Evolutionary conservation across 1,140 invertebrate genomes (phyloP).

Genomic region (Pollicipes pollicipes): DNA sequence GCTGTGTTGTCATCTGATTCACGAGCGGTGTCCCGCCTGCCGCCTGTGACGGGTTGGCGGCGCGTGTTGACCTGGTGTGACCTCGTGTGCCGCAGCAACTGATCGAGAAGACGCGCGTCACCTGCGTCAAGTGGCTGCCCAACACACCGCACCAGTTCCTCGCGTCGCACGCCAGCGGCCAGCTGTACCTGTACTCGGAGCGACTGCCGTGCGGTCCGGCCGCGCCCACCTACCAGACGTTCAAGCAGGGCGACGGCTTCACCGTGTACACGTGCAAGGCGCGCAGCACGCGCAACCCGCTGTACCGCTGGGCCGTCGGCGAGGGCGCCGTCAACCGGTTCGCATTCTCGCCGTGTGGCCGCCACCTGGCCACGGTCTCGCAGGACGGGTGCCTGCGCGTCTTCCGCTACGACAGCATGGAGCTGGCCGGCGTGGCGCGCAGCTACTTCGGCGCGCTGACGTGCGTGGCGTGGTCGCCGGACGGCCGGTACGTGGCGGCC

Average conservation of each 20-base stretch:
- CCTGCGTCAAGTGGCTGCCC: conserved; percentile 95
- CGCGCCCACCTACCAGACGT: conserved; percentile 77
- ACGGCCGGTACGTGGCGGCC: conserved; percentile 83
- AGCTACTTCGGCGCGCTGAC: conserved; percentile 90
- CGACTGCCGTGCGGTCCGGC: conserved; percentile 69
- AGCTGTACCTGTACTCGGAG: conserved; percentile 94
- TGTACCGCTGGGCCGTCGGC: conserved; percentile 62
- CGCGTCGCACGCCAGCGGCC: conserved; percentile 86
- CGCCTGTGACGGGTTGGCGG: too few species aligned
- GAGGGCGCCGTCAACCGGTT: conserved; percentile 85
- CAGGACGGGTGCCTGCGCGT: conserved; percentile 93
- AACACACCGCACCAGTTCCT: conserved; percentile 81
- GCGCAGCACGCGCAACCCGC: conserved; percentile 85
- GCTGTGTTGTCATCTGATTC: too few species aligned
- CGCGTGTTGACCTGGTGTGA: too few species aligned
- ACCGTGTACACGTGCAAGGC: conserved; percentile 90
- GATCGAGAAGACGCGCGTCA: conserved; percentile 95
- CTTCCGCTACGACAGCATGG: conserved; percentile 95
- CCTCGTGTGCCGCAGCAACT: conserved; percentile 56
- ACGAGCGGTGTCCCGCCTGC: too few species aligned
- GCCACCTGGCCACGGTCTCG: conserved; percentile 77
- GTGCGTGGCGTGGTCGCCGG: conserved; percentile 95
- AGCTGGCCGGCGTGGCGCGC: conserved; percentile 69
- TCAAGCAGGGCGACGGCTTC: conserved; percentile 88
- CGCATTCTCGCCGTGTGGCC: conserved; percentile 84